Conservation (phyloP, 2,797 vertebrate genomes). For the Cryptoblepharus egeriae region DNA sequence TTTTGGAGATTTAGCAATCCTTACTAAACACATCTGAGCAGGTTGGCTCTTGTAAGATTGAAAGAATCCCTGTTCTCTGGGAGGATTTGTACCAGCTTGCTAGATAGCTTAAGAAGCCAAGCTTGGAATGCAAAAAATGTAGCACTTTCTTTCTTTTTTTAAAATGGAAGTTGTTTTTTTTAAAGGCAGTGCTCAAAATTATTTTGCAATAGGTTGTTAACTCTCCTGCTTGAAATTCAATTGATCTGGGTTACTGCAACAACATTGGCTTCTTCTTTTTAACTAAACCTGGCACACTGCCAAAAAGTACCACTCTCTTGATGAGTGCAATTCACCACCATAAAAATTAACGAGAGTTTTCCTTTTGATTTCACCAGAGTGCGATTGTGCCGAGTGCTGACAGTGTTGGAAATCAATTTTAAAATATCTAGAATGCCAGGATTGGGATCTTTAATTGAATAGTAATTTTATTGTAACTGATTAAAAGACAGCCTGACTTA, state of each 20-base stretch:
- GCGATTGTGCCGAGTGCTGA: background rate
- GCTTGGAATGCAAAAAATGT: slow-evolving; percentile 91
- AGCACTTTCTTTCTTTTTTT: background rate
- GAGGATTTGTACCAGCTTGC: slow-evolving; percentile 91
- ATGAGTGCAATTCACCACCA: background rate
- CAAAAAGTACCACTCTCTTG: background rate
- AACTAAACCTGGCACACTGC: background rate
- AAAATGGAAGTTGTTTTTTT: background rate
- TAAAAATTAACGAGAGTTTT: background rate
- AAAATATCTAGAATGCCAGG: too few relatives aligned
- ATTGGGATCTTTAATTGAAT: background rate
- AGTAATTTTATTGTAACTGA: background rate
- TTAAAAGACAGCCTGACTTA: background rate
- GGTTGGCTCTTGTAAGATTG: slow-evolving; percentile 80
- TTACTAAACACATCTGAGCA: slow-evolving; percentile 63
- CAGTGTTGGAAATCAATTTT: background rate
- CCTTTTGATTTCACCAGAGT: background rate
- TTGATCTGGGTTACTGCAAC: too few relatives aligned
- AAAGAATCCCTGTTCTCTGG: slow-evolving; percentile 85
- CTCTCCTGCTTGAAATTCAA: background rate
- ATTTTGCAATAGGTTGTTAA: background rate
- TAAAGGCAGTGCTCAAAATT: background rate
- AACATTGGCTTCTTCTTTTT: background rate
- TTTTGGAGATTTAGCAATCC: slow-evolving; percentile 56
- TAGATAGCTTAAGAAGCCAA: slow-evolving; percentile 87